Base-by-base conservation (phyloP, 1,140 invertebrate genomes). In the Meloidogyne chitwoodi region DNA sequence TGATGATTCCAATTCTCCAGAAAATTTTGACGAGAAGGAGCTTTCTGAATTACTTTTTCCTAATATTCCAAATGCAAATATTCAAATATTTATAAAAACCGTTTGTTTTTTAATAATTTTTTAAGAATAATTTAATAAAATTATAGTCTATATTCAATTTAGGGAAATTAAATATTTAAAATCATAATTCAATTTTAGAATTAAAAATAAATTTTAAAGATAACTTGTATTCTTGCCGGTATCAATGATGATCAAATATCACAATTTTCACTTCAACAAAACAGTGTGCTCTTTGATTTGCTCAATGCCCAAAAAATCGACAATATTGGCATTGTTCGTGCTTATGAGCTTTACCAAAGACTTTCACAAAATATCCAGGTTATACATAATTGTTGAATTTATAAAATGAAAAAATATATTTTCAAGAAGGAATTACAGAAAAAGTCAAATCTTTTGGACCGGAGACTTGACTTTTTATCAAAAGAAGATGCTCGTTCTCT, bases 281-380 rank as follows among this genome's bases (percentile, higher is more conserved):
- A 81, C 56, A 74, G 77, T 29, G 79, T 83, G 31, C 74, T 83
- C 2, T 38, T 31, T 22, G 62, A 70, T 24, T 66, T 83, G 19
- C 38, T 85, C 12, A 76, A 65, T 27, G 79, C 83, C 0, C 83
- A 83, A 68, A 67, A 65, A 64, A 67, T 83, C 19, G 83, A 83
- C 61, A 78, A 82, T 19, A 75, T 87, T 34, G 84, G 84, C 41
- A 83, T 85, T 48, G 79, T 85, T 62, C 41, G 56, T 22, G 84
- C 84, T 19, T 76, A 78, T 64, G 26, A 84, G n/a, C 66, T 83
- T 10, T 86, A 78, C 64, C 38, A 83, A 38, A 66, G 26, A 24
- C 74, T 86, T 24, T 65, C 81, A 27, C 38, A 68, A 62, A 65
- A 78, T 29, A 79, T 79, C 6, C 77, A 83, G 75, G 82, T 81